phyloP scores from a whole-genome alignment of 1,140 invertebrate species.

The Trialeurodes vaporariorum region DNA sequence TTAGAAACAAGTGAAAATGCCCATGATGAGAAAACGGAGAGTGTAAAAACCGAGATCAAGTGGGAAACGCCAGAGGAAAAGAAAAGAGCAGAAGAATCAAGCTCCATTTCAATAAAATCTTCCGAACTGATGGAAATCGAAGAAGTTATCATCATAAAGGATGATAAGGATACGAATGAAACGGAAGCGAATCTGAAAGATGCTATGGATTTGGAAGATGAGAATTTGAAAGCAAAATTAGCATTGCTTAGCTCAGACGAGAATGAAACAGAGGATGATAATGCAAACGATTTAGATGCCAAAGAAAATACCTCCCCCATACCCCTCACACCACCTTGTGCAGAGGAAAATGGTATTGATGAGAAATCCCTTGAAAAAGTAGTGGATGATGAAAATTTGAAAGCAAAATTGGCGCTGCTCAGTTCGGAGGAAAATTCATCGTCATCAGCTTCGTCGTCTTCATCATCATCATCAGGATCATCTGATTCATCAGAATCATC shows the following conservation, averaged over 20 bases:
- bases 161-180: background rate
- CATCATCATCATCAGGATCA: background rate
- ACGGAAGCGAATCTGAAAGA: background rate
- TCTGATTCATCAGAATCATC: background rate
- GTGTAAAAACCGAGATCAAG: background rate
- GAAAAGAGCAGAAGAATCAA: too few relatives aligned
- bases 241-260: conserved; percentile 1
- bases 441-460: conserved; percentile 10
- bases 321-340: too few relatives aligned
- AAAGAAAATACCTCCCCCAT: too few relatives aligned
- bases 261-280: background rate
- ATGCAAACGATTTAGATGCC: conserved; percentile 7
- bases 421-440: conserved; percentile 2
- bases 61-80: background rate
- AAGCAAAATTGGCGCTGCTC: background rate
- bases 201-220: background rate
- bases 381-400: background rate
- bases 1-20: too few relatives aligned
- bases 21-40: too few relatives aligned
- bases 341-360: conserved; percentile 8
- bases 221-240: background rate
- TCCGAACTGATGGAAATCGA: background rate
- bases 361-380: background rate
- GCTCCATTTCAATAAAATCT: background rate
- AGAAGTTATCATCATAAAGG: background rate